A percentile compares a stretch with the other conserved stretches of the same genome.
Conservation (phyloP, 2,888 invertebrate genomes). For the Papilio demoleus region DNA sequence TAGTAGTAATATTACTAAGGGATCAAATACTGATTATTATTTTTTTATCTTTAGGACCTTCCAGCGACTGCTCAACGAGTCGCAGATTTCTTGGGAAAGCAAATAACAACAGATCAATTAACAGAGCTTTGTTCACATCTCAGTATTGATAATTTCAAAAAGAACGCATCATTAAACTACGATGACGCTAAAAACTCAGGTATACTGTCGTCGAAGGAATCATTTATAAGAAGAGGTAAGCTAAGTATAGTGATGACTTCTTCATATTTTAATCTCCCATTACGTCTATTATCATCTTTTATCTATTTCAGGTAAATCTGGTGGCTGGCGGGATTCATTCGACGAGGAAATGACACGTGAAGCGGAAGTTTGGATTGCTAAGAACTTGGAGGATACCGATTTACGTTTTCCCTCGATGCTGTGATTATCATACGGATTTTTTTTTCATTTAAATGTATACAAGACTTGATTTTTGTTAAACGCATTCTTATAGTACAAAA, state of each 20-base stretch:
- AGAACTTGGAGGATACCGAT: constrained; percentile 62
- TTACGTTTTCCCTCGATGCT: constrained; percentile 69
- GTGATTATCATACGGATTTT: background rate
- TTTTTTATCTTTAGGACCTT: constrained; percentile 46
- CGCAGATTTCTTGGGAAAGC: constrained; percentile 44
- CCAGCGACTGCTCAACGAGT: constrained; percentile 40
- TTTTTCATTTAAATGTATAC: background rate
- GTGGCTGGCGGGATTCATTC: constrained; percentile 86
- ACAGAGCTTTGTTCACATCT: constrained; percentile 85
- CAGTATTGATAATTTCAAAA: constrained; percentile 88
- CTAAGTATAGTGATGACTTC: background rate
- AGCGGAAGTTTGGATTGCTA: constrained; percentile 84
- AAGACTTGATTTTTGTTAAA: background rate
- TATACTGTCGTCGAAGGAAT: constrained; percentile 44
- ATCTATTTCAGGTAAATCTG: constrained; percentile 67
- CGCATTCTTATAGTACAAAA: too few species aligned
- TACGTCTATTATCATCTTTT: background rate
- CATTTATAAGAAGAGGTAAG: constrained; percentile 51
- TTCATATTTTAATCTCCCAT: background rate
- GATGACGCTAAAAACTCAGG: constrained; percentile 43
- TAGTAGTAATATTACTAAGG: too few species aligned
- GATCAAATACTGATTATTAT: too few species aligned
- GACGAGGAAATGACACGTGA: constrained; percentile 81
- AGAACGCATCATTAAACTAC: constrained; percentile 78
- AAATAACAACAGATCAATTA: constrained; percentile 40